Base-by-base conservation (phyloP, 2,888 invertebrate genomes). In the Apomyelois bistriatella region DNA sequence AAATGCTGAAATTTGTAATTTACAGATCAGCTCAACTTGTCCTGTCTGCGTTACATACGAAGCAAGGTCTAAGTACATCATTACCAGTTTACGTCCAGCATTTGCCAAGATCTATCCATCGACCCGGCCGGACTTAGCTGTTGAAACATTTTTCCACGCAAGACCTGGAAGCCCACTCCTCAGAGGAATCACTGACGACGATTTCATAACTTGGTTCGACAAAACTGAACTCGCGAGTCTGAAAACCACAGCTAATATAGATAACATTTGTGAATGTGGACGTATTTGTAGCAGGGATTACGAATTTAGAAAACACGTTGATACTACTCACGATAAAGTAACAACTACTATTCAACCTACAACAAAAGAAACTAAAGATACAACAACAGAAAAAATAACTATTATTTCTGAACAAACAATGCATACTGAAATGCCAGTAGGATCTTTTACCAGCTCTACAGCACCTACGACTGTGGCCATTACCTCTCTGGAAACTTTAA, bases 131-230 rank as follows among this genome's bases (percentile, higher is more conserved):
- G 93, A 94, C 62, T 74, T 93, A 46, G 92, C 93, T 0, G 93
- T 93, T 0, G 93, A 93, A 71, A 91, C 91, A 3, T 93, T 93
- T 71, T 93, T 93, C 85, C 93, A 93, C 53, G 92, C 93, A 0
- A 82, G 86, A 62, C 82, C 87, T 43, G 91, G 91, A n/a, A 93
- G 93, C 58, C 91, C 91, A 9, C 76, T 93, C 32, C 79, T 93
- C 0, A 85, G 90, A 64, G 93, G 92, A 6, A 93, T 93, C 30
- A 92, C 93, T 10, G 93, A 93, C 52, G 93, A 93, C 62, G 93
- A 93, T 65, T 87, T 93, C 15, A 93, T 93, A 30, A 93, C 93
- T 1, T 93, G 93, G 93, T 93, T 93, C 63, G 93, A 93, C 38
- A 91, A 91, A 77, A 92, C 92, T 54, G 90, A 88, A 66, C 70